phyloP scores from a whole-genome alignment of 2,797 vertebrate genomes.

The Phataginus tetradactyla region DNA sequence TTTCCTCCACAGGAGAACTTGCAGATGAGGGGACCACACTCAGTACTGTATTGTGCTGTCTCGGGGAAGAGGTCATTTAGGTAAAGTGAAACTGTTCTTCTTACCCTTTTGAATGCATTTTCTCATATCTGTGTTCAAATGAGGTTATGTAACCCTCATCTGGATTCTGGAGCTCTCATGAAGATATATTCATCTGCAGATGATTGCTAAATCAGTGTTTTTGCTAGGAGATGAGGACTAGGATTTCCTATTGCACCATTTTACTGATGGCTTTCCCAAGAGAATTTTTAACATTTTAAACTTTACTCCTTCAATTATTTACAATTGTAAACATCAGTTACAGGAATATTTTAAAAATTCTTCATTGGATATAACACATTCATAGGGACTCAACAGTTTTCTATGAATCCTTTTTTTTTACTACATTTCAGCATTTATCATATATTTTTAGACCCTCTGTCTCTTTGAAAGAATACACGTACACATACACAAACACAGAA shows the following conservation, averaged over 20 bases:
- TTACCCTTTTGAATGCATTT: background rate
- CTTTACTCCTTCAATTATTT: background rate
- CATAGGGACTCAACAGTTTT: background rate
- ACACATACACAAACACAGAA: background rate
- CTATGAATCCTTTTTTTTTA: background rate
- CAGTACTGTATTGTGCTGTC: background rate
- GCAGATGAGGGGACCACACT: background rate
- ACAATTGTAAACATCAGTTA: background rate
- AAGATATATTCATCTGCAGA: background rate
- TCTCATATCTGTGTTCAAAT: background rate
- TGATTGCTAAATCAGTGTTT: background rate
- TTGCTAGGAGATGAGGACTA: background rate
- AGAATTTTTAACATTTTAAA: background rate
- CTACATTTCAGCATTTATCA: background rate
- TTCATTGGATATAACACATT: background rate
- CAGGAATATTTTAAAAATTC: background rate
- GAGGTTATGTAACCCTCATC: background rate
- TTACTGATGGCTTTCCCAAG: background rate
- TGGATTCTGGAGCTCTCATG: background rate
- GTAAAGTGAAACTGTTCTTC: background rate
- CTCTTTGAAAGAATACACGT: background rate
- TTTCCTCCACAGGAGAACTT: background rate
- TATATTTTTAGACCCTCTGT: background rate
- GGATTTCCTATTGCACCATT: background rate
- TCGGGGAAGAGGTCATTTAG: background rate